These are phyloP conservation scores for Campylomormyrus tamandua DNA, from an alignment of 2,113 vertebrate species.

Conservation along the genomic window DNA sequence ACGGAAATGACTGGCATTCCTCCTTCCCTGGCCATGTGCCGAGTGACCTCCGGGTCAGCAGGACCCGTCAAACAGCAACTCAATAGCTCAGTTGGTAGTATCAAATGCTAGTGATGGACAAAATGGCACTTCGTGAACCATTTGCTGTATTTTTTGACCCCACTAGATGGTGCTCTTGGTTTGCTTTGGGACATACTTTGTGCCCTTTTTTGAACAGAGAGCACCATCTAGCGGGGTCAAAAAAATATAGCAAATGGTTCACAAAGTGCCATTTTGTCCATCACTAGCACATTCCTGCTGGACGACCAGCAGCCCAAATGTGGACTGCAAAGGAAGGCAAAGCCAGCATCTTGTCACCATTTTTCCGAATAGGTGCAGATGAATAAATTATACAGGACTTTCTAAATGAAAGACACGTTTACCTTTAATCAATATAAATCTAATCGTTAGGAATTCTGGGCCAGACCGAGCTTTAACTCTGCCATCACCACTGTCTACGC, in stretches of 20 bases:
- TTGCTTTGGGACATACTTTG: not conserved
- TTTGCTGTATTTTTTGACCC: not conserved
- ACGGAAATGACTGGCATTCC: not conserved
- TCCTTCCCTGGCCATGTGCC: conserved; percentile 18
- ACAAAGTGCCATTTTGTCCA: not conserved
- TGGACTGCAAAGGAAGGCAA: not conserved
- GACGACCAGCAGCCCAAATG: not conserved
- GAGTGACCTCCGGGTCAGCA: not conserved
- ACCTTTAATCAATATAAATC: not conserved
- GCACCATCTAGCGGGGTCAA: not conserved
- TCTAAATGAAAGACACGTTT: not conserved
- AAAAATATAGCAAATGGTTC: not conserved
- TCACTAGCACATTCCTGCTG: not conserved
- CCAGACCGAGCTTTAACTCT: not conserved
- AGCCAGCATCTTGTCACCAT: not conserved
- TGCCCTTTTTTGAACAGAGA: not conserved
- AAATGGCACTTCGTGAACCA: not conserved
- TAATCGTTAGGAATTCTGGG: not conserved
- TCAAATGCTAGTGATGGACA: not conserved
- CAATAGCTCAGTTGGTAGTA: not conserved
- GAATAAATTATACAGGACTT: not conserved
- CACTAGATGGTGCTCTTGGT: not conserved
- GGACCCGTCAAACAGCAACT: not conserved
- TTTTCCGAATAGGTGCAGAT: not conserved
- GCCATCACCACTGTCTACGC: not conserved